Evolutionary conservation across 2,888 invertebrate genomes (phyloP), one percentile per base, ranked within the genome.

Genomic region (Lochmaea capreae): DNA sequence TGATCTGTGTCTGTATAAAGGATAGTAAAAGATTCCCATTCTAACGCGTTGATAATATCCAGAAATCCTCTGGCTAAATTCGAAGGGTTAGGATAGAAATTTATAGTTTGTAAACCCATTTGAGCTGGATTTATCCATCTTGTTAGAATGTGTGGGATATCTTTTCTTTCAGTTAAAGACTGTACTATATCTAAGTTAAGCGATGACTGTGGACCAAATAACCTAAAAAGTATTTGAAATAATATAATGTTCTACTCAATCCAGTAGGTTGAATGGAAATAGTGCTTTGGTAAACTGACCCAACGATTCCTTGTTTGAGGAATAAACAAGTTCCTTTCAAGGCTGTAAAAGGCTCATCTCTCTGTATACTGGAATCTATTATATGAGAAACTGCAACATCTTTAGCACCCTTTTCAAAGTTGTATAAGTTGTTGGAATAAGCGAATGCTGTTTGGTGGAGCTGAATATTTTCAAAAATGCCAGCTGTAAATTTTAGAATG

Each of bases 1-100:
- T 90, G 89, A 73, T 90, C 89, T 78, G 89, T 88, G 79, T 89
- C 87, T 77, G 91, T 90, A 79, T 91, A 92, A 9, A 92, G 85
- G 43, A 92, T 85, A 16, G 90, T 90, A 81, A 91, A 91, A 22
- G 85, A 85, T 65, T 88, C 87, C 91, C 91, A 92, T n/a, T 87
- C 83, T 86, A 88, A 88, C 9, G 84, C 83, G 43, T 85, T 83
- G n/a, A 91, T 87, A 18, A 90, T 83, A 59, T 81, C 81, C 46
- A 80, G 63, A 69, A 82, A 84, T 2, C 82, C 83, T 52, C 78
- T 65, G 12, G 86, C 79, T 26, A 83, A 68, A 18, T 76, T 67
- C 0, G 77, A 16, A 5, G 89, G 89, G 79, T 92, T 89, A 0
- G 93, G 93, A 82, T 90, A 90, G 58, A 93, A 86, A 81, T 92